phyloP scores from a whole-genome alignment of 2,113 vertebrate genomes.

The Plecturocebus donacophilus region DNA sequence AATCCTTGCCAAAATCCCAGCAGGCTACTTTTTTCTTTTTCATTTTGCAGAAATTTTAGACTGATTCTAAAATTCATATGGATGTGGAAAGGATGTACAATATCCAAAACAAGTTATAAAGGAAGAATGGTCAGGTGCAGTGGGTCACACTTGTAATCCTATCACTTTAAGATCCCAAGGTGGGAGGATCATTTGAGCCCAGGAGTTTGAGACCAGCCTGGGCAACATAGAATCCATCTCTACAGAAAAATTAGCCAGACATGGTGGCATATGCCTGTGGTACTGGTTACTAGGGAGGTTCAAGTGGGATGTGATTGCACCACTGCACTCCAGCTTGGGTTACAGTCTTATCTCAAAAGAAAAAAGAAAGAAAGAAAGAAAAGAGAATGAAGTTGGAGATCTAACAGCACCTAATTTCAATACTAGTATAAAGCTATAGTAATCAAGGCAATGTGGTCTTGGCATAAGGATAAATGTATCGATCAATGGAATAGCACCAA shows the following conservation, averaged over 20 bases:
- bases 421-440: neutral
- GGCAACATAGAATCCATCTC: too few species aligned
- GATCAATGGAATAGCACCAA: neutral
- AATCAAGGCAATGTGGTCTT: neutral
- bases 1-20: neutral
- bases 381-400: neutral
- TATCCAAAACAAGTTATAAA: neutral
- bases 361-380: too few species aligned
- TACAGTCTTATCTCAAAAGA: too few species aligned
- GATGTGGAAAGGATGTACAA: neutral
- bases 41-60: neutral
- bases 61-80: conserved; percentile 7
- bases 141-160: too few species aligned
- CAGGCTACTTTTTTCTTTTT: neutral
- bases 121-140: neutral
- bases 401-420: conserved; percentile 2
- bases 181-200: too few species aligned
- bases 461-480: neutral
- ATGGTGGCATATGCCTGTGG: too few species aligned
- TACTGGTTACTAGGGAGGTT: too few species aligned
- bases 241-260: too few species aligned
- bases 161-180: too few species aligned
- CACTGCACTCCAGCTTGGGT: too few species aligned
- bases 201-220: too few species aligned
- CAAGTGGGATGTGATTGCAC: too few species aligned